Base-by-base conservation (phyloP, 2,888 invertebrate genomes). In the Brachypalpus laphriformis region DNA sequence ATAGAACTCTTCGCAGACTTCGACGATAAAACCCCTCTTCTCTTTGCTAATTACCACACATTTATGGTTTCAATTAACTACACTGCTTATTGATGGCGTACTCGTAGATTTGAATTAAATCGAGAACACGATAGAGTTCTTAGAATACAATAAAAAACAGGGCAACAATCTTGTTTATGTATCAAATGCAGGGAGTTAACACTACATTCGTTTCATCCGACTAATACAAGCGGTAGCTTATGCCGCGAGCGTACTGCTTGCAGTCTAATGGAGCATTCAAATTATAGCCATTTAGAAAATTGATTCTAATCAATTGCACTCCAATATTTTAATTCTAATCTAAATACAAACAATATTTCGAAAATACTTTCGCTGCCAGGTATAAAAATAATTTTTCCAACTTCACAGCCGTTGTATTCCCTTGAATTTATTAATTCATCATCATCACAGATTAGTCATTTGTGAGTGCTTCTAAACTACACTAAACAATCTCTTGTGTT, bases 251-350 rank as follows among this genome's bases (percentile, higher is more conserved):
- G n/a, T 11, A 14, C 9, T 37, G 20, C 31, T 31, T 11, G 47
- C 34, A 47, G 22, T 37, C 25, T 25, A 47, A 16, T 16, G 22
- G 14, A 47, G 47, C 71, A 16, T 37, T 59, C 34, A 61, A 25
- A 45, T 25, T 31, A 28, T n/a, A 18, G 18, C 45, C 45, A 57
- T 57, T 71, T 71, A 20, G 31, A 47, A 28, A 56, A 70, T 37
- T 70, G 22, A 25, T 71, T 57, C 47, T 31, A 9, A 47, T 47
- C 47, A 70, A 45, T 70, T 8, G 25, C 9, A 42, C 22, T 70
- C 11, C 22, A 45, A 45, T 70, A 70, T 57, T 70, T 70, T 22
- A 56, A 56, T 37, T 57, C 57, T 37, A 57, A 59, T 57, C 31
- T 6, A 57, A 45, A 42, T 20, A 20, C 22, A 70, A 22, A 57